Percentiles rank a stretch among this genome's conserved stretches.
phyloP scores from a whole-genome alignment of 2,113 vertebrate genomes.

The Garra rufa region DNA sequence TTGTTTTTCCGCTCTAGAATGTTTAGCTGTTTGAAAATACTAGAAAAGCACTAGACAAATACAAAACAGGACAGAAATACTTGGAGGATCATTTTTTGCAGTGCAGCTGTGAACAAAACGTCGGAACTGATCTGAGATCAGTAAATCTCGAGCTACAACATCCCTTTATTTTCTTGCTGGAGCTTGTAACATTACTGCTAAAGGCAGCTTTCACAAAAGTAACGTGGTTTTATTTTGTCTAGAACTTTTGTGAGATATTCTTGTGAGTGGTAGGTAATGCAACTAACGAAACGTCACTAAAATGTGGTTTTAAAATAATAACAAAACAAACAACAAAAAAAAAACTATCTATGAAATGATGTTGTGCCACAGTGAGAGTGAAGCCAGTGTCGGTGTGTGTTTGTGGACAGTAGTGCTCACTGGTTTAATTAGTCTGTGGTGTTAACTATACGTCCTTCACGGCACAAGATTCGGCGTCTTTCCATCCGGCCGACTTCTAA shows the following conservation, averaged over 20 bases:
- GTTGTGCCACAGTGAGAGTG: constrained; percentile 55
- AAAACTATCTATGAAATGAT: constrained; percentile 32
- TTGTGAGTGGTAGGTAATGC: constrained; percentile 38
- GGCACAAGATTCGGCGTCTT: background rate
- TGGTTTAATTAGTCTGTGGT: constrained; percentile 59
- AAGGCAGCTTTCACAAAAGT: constrained; percentile 39
- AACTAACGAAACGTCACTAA: constrained; percentile 33
- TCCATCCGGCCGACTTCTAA: background rate
- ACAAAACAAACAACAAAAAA: constrained; percentile 13
- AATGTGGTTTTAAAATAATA: constrained; percentile 44
- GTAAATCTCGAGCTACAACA: background rate
- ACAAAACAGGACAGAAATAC: background rate
- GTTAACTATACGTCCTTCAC: constrained; percentile 19
- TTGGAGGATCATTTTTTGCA: background rate
- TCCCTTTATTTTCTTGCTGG: constrained; percentile 49
- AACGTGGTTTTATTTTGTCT: constrained; percentile 31
- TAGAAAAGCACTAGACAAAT: background rate
- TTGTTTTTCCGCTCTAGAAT: too few species aligned
- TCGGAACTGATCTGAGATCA: background rate
- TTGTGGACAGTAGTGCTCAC: constrained; percentile 51
- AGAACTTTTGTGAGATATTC: constrained; percentile 41
- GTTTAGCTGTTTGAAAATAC: background rate
- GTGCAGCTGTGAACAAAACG: background rate
- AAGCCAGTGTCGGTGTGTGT: constrained; percentile 45
- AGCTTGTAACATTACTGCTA: constrained; percentile 10